Evolutionary conservation across 2,888 invertebrate genomes (phyloP).

Genomic region (Phaonia tiefii): DNA sequence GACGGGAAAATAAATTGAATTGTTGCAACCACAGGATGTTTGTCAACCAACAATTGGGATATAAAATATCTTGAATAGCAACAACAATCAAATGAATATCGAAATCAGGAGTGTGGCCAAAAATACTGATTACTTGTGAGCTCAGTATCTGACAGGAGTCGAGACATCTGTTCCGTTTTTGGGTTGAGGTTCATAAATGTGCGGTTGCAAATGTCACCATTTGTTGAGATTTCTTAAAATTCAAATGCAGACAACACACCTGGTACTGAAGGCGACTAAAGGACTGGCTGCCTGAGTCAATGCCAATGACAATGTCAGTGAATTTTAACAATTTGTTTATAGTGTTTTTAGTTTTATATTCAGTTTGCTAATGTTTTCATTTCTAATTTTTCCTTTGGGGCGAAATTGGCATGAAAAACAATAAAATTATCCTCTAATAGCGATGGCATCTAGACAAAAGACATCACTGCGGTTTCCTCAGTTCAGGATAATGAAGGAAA

Average conservation of each 20-base stretch:
- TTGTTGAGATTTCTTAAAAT: constrained; percentile 52
- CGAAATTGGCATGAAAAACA: constrained; percentile 57
- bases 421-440: constrained; percentile 35
- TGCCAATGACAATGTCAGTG: neutral
- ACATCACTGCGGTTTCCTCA: constrained; percentile 44
- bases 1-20: constrained; percentile 54
- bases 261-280: constrained; percentile 2
- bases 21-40: constrained; percentile 65
- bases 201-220: constrained; percentile 67
- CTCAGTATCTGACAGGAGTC: constrained; percentile 34
- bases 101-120: constrained; percentile 65
- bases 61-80: constrained; percentile 30
- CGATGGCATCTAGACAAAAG: constrained; percentile 40
- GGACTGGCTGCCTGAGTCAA: constrained; percentile 13
- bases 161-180: constrained; percentile 60
- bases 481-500: constrained; percentile 7
- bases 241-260: constrained; percentile 35
- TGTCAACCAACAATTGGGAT: constrained; percentile 43
- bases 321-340: constrained; percentile 1
- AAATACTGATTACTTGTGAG: constrained; percentile 58
- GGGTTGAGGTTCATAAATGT: constrained; percentile 39
- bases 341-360: constrained; percentile 43
- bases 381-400: constrained; percentile 61
- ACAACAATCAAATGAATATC: constrained; percentile 35
- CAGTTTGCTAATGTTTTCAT: constrained; percentile 55